These are phyloP conservation scores for Sitophilus oryzae DNA, from an alignment of 1,140 invertebrate genomes.

Conservation along the genomic window DNA sequence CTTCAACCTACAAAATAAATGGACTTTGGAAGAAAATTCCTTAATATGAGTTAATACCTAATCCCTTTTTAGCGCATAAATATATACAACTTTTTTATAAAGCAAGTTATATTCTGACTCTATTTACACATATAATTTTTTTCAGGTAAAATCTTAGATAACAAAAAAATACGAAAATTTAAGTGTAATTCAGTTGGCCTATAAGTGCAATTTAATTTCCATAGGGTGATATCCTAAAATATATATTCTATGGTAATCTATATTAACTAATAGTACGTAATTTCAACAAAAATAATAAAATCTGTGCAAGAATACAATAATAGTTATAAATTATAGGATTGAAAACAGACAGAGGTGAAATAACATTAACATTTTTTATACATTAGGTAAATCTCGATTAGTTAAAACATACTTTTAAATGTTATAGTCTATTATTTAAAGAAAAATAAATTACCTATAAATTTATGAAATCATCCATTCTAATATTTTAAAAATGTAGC, in stretches of 20 bases:
- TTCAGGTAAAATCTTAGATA: neutral
- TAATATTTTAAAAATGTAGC: too few relatives aligned
- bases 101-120: slow-evolving; percentile 17
- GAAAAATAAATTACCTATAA: too few relatives aligned
- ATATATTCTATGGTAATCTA: neutral
- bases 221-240: neutral
- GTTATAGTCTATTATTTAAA: too few relatives aligned
- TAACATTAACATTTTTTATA: slow-evolving; percentile 7
- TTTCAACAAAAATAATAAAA: slow-evolving; percentile 1
- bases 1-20: neutral
- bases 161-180: neutral
- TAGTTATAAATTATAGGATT: slow-evolving; percentile 1
- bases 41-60: neutral
- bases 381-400: slow-evolving; percentile 12
- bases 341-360: slow-evolving; percentile 4
- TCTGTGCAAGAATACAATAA: slow-evolving; percentile 7
- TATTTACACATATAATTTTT: neutral
- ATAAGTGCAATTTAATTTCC: neutral
- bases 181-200: neutral
- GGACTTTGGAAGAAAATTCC: neutral
- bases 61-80: slow-evolving; percentile 13
- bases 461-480: too few relatives aligned
- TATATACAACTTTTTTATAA: slow-evolving; percentile 20
- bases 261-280: slow-evolving; percentile 17
- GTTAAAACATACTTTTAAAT: too few relatives aligned